Evolutionary conservation across 2,113 vertebrate species (phyloP).

Genomic region (Marmota monax): DNA sequence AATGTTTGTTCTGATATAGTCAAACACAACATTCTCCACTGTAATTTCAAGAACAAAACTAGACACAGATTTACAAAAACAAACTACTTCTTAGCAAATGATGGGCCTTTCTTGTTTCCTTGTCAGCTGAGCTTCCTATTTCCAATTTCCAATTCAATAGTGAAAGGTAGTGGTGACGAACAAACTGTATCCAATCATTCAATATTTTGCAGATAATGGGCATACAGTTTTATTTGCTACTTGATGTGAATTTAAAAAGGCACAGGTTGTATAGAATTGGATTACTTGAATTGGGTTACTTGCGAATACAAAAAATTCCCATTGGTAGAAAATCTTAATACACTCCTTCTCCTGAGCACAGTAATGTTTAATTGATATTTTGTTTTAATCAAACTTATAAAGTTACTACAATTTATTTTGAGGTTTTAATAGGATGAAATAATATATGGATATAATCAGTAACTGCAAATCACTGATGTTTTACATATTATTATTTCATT

Average conservation of each 20-base stretch:
- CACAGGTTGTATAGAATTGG: background rate
- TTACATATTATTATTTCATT: background rate
- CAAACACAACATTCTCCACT: background rate
- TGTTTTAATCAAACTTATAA: background rate
- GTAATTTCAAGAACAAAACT: background rate
- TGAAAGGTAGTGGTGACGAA: background rate
- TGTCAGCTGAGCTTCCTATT: slow-evolving; percentile 10
- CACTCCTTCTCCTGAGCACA: background rate
- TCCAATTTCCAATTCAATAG: background rate
- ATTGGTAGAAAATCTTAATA: background rate
- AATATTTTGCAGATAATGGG: background rate
- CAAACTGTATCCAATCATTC: background rate
- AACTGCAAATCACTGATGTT: background rate
- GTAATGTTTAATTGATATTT: background rate
- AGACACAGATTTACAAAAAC: background rate
- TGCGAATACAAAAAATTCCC: background rate
- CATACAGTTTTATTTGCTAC: background rate
- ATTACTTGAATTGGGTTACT: background rate
- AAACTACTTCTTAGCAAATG: background rate
- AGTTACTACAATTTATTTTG: background rate
- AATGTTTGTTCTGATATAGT: background rate
- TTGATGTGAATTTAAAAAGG: background rate
- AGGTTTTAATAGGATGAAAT: background rate
- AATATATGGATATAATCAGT: background rate
- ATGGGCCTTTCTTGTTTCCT: background rate